Evolutionary conservation across 2,113 vertebrate genomes (phyloP), one percentile per base, ranked within the genome.

Genomic region (Eonycteris spelaea): DNA sequence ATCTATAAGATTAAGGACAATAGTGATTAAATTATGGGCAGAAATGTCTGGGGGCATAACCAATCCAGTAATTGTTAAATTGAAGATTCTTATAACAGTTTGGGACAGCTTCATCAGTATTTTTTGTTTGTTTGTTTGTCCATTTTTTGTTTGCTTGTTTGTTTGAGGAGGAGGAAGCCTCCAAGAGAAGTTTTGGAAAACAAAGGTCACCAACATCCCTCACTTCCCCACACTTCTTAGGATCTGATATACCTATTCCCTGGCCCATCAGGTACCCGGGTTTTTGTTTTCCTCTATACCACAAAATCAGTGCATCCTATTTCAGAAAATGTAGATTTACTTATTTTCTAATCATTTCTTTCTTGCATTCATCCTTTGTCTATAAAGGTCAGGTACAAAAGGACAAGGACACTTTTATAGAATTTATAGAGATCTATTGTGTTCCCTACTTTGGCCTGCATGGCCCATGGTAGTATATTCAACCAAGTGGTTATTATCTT

Each of bases 361-460:
- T 82, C 30, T 78, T 86, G 1, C 14, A 35, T 3, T 38, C 7
- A 40, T 40, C 1, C 35, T 83, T 73, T 40, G 40, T 68, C 40
- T 82, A 6, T 9, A 90, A 86, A 38, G 7, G 5, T 90, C 40
- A 63, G 7, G 26, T 45, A 7, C 30, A 33, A 5, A 74, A 59
- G 11, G 6, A 5, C 24, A 65, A 40, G 3, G 21, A 15, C 1
- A 87, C 7, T 43, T 92, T 67, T 67, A 83, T 10, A 24, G 7
- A 57, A 18, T 21, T 43, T 35, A 35, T 4, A 45, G 65, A 73
- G 3, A 35, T 30, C 7, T 71, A 51, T n/a, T 71, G 3, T 77
- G 2, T 26, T 38, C 6, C 14, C 9, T 26, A 24, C 38, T 61
- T 53, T 38, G 8, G 3, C 12, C 10, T n/a, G 0, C 8, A 4